These are phyloP conservation scores for Tetragnatha montana DNA, from an alignment of 2,888 invertebrate genomes.

Conservation along the genomic window DNA sequence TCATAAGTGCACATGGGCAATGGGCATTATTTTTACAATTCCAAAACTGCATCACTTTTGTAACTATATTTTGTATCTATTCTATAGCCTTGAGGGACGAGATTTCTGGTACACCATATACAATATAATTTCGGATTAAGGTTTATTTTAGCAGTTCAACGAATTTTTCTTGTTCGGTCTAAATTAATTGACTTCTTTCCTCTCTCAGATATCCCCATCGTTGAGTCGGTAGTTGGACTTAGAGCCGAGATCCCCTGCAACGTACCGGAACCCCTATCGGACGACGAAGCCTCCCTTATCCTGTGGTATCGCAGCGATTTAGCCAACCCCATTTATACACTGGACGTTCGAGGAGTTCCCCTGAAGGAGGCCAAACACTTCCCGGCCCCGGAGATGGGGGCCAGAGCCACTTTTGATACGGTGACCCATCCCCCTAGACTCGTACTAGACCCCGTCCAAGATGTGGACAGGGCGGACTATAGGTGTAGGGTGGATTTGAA, in stretches of 20 bases:
- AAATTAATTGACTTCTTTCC: background rate
- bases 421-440: constrained; percentile 54
- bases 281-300: constrained; percentile 64
- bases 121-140: too few relatives aligned
- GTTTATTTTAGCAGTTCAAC: background rate
- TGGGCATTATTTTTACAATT: too few relatives aligned
- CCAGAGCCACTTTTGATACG: constrained; percentile 59
- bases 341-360: constrained; percentile 62
- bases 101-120: too few relatives aligned
- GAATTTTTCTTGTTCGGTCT: background rate
- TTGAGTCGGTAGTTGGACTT: constrained; percentile 56
- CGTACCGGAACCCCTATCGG: constrained; percentile 51
- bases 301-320: constrained; percentile 67
- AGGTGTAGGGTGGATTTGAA: constrained; percentile 68
- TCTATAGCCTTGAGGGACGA: too few relatives aligned
- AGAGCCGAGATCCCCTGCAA: constrained; percentile 61
- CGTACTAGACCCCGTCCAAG: constrained; percentile 34
- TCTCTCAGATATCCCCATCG: constrained; percentile 26
- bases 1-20: too few relatives aligned
- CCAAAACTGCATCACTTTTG: too few relatives aligned
- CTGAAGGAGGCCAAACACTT: constrained; percentile 64
- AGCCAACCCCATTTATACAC: constrained; percentile 68
- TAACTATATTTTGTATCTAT: too few relatives aligned
- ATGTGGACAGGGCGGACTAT: constrained; percentile 63
- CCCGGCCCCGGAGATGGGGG: constrained; percentile 45